Percentiles rank a stretch among this genome's conserved stretches.
Conservation (phyloP, 2,113 vertebrate genomes). For the Sturnira hondurensis region DNA sequence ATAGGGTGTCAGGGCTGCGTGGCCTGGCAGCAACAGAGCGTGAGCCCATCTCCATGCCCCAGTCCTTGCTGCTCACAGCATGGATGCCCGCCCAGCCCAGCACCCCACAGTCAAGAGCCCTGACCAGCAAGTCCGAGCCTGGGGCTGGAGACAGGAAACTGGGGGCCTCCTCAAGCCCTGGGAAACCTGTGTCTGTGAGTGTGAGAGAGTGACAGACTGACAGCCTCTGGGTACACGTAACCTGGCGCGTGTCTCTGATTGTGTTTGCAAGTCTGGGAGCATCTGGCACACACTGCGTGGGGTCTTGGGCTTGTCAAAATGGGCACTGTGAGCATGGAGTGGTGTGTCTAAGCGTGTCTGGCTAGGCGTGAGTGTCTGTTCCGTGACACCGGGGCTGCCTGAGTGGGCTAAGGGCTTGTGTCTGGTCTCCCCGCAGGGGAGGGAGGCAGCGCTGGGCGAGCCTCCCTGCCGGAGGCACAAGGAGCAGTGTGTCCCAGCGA, state of each 20-base stretch:
- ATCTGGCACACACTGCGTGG: background rate
- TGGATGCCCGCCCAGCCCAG: background rate
- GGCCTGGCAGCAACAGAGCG: slow-evolving; percentile 9
- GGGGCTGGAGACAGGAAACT: slow-evolving; percentile 3
- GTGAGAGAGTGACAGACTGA: background rate
- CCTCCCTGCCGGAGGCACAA: background rate
- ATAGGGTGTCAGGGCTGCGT: background rate
- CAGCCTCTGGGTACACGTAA: background rate
- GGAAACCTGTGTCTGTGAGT: background rate
- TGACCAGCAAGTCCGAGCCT: background rate
- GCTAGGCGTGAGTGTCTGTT: background rate
- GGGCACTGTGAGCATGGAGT: background rate
- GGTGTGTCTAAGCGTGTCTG: background rate
- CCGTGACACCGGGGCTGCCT: background rate
- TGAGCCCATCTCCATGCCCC: slow-evolving; percentile 24
- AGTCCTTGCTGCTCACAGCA: background rate
- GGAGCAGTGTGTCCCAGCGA: background rate
- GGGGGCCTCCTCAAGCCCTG: fast-evolving
- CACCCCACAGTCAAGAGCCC: slow-evolving; percentile 17
- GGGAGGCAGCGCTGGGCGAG: background rate
- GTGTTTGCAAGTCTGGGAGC: background rate
- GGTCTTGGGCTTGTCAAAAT: background rate
- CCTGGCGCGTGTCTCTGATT: background rate
- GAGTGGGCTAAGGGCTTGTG: background rate
- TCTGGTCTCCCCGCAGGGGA: background rate